Base-by-base conservation (phyloP, 2,888 invertebrate genomes). In the Eucera pruinosa region DNA sequence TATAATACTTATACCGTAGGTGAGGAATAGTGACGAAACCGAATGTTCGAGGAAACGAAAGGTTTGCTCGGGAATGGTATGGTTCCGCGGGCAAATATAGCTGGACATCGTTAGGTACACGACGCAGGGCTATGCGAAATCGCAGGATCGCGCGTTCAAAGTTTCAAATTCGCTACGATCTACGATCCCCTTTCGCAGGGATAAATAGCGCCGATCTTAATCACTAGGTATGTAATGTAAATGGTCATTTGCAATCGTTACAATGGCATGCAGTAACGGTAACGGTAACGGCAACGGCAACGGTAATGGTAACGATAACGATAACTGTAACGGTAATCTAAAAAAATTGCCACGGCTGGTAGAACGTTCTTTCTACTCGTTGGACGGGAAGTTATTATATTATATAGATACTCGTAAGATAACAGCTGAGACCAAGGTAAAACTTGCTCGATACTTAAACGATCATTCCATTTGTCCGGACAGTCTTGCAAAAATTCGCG, bases 341-440 rank as follows among this genome's bases (percentile, higher is more conserved):
- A 36, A 25, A n/a, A 15, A 20, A 30, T 66, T 33, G 33, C 5
- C 47, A 25, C 15, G 23, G 9, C 4, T 52, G 23, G 33, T 50
- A 30, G 20, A 30, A 60, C 27, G 11, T 41, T 50, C 30, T 27
- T 27, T 13, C 20, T 45, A 50, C 23, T 41, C 39, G n/a, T 41
- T 68, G 67, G 60, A 50, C 47, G 60, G 50, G 48, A 47, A 15
- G 13, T 36, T 55, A 43, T 65, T 54, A 65, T 18, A 3, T 15
- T n/a, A 25, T 18, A 47, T n/a, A 47, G 27, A 25, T 41, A 54
- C 30, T n/a, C 23, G n/a, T n/a, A n/a, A 47, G 25, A 18, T 41
- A 54, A 43, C 20, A 0, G 5, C n/a, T n/a, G 11, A 20, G 52
- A 52, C 52, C 30, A 39, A 67, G 20, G n/a, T 48, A n/a, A 41